A percentile compares a stretch with the other conserved stretches of the same genome.
Evolutionary conservation across 2,113 vertebrate genomes (phyloP).

Genomic region (Copsychus sechellarum): DNA sequence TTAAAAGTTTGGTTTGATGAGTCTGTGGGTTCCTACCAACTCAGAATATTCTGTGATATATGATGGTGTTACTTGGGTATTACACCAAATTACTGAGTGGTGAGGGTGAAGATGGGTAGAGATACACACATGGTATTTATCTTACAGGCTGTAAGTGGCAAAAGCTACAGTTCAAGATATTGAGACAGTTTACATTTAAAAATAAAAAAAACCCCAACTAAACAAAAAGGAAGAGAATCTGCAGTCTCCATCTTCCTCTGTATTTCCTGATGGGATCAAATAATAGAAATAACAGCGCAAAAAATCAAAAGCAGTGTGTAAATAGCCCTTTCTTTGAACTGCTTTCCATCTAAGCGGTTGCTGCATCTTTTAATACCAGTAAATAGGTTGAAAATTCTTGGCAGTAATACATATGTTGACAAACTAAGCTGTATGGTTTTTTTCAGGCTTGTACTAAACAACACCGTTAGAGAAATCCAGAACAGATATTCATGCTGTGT

Average conservation of each 20-base stretch:
- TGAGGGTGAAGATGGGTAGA: neutral
- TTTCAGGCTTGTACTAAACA: neutral
- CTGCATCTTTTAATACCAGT: neutral
- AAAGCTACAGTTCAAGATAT: neutral
- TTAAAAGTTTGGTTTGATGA: neutral
- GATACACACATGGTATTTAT: neutral
- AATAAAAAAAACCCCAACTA: neutral
- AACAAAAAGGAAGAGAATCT: neutral
- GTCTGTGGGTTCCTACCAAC: neutral
- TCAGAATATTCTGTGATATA: neutral
- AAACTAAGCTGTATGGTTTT: neutral
- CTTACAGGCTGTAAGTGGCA: neutral
- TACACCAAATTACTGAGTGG: neutral
- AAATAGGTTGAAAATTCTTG: neutral
- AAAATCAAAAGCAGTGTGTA: neutral
- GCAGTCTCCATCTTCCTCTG: neutral
- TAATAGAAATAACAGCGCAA: neutral
- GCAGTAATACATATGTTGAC: neutral
- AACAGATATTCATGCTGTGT: neutral
- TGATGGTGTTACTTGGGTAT: neutral
- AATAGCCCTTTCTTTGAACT: neutral
- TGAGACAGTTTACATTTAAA: neutral
- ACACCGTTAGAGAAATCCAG: neutral
- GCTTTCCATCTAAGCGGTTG: neutral
- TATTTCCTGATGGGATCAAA: neutral